Conservation (phyloP, 2,888 invertebrate genomes). For the Plutella xylostella region DNA sequence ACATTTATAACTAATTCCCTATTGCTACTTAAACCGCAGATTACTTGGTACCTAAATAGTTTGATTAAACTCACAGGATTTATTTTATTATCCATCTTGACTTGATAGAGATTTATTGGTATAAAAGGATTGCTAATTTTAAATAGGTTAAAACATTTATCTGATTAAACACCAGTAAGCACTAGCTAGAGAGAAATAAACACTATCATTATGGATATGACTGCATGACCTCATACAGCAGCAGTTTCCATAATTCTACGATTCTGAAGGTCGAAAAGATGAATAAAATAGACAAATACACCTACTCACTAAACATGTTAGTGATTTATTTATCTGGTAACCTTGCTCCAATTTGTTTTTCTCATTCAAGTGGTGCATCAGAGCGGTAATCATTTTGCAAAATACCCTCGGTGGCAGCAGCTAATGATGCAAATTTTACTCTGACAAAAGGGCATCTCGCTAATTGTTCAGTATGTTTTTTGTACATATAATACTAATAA, state of each 20-base stretch:
- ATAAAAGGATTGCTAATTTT: too few relatives aligned
- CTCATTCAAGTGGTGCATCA: conserved; percentile 42
- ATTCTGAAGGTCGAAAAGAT: conserved; percentile 14
- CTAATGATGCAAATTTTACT: conserved; percentile 12
- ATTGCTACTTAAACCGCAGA: too few relatives aligned
- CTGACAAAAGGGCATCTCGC: background rate
- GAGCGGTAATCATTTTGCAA: conserved; percentile 36
- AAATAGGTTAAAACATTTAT: too few relatives aligned
- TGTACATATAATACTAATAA: background rate
- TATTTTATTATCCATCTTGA: too few relatives aligned
- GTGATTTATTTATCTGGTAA: conserved; percentile 18
- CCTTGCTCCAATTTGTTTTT: conserved; percentile 54
- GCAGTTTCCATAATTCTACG: background rate
- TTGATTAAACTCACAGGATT: too few relatives aligned
- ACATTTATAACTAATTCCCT: too few relatives aligned
- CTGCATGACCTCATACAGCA: background rate
- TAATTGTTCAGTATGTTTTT: background rate
- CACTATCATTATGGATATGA: too few relatives aligned
- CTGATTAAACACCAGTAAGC: too few relatives aligned
- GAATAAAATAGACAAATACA: conserved; percentile 4
- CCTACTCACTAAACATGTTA: background rate
- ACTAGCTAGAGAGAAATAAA: too few relatives aligned
- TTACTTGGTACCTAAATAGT: too few relatives aligned
- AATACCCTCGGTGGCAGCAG: conserved; percentile 12
- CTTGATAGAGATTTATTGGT: too few relatives aligned